phyloP scores from a whole-genome alignment of 2,113 vertebrate genomes.

The Stomatorhinus ivindoensis region DNA sequence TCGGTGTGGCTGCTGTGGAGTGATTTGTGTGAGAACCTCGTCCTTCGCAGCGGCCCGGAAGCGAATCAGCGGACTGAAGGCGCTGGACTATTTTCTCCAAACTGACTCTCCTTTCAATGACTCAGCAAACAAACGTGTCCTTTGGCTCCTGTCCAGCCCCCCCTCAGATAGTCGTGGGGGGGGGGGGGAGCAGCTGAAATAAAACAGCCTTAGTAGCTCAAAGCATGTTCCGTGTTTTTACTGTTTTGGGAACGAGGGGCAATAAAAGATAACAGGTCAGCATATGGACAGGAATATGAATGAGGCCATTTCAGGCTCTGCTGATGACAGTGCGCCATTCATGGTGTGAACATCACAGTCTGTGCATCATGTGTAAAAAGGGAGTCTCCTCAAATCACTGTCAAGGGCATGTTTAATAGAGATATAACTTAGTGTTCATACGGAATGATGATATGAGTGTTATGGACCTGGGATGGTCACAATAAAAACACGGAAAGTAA shows the following conservation, averaged over 20 bases:
- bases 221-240: neutral
- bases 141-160: neutral
- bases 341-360: neutral
- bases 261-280: neutral
- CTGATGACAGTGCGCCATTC: neutral
- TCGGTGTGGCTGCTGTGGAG: constrained; percentile 9
- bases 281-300: neutral
- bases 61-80: neutral
- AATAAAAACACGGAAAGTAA: neutral
- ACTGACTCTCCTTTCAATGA: neutral
- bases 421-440: neutral
- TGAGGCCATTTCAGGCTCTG: neutral
- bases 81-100: neutral
- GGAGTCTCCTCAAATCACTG: neutral
- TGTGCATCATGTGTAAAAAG: neutral
- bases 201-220: neutral
- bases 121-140: neutral
- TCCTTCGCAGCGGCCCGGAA: neutral
- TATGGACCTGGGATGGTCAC: too few relatives aligned
- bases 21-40: neutral
- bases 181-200: neutral
- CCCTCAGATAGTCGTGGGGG: neutral
- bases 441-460: neutral
- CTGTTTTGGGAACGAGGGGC: neutral
- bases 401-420: neutral